phyloP scores from a whole-genome alignment of 2,113 vertebrate genomes.

The Semicossyphus pulcher region DNA sequence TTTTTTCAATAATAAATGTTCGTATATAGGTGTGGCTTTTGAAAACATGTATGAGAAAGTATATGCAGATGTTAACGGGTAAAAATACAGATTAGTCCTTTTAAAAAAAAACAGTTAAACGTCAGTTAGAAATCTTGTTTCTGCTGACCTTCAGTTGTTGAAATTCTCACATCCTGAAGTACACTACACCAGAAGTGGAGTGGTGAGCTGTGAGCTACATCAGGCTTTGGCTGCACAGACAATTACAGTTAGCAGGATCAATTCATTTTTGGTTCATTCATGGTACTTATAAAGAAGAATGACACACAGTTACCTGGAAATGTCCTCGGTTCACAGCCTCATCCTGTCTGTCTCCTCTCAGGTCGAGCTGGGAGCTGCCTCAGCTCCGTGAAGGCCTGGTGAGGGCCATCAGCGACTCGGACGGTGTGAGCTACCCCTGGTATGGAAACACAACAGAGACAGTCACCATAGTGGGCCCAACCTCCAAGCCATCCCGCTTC shows the following conservation, averaged over 20 bases:
- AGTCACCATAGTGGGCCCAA: constrained; percentile 93
- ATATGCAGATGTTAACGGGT: background rate
- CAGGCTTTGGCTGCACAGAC: no score
- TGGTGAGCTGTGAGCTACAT: background rate
- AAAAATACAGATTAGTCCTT: background rate
- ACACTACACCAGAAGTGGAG: background rate
- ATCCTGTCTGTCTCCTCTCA: constrained; percentile 66
- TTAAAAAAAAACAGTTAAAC: background rate
- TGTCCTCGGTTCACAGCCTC: background rate
- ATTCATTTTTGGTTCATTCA: background rate
- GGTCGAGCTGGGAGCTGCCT: constrained; percentile 98
- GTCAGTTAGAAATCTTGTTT: background rate
- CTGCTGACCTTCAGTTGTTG: background rate
- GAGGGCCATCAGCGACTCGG: constrained; percentile 97
- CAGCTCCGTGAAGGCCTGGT: constrained; percentile 94
- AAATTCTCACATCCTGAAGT: background rate
- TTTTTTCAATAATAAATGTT: no score
- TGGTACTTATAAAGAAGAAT: background rate
- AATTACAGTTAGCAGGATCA: no score
- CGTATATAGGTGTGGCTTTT: no score
- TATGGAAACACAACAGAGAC: constrained; percentile 99
- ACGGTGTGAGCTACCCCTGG: constrained; percentile 98
- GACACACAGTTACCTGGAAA: background rate
- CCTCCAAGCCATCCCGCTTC: constrained; percentile 94
- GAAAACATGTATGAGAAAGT: background rate